Conservation (phyloP, 2,888 invertebrate genomes). For the Apantesis nais region DNA sequence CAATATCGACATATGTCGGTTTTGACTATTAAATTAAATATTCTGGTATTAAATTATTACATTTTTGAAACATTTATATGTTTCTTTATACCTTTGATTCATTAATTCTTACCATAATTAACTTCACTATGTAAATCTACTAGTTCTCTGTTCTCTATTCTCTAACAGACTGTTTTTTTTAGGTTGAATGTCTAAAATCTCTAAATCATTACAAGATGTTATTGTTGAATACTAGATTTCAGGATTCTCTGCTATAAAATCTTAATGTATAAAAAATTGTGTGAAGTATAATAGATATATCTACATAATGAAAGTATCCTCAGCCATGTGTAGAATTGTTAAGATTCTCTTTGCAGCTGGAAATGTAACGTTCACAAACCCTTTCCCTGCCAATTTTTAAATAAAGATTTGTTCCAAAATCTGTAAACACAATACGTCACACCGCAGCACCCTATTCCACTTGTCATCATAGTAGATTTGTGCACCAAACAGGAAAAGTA, state of each 20-base stretch:
- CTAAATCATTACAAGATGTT: too few species aligned
- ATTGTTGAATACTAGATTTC: background rate
- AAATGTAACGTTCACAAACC: background rate
- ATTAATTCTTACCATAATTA: background rate
- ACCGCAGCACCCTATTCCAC: slow-evolving; percentile 72
- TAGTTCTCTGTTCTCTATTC: background rate
- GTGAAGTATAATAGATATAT: background rate
- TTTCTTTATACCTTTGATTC: background rate
- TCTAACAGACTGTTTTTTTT: background rate
- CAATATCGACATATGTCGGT: slow-evolving; percentile 70
- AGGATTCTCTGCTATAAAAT: background rate
- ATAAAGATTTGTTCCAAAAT: slow-evolving; percentile 26
- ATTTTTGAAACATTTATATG: background rate
- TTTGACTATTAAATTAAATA: slow-evolving; percentile 49
- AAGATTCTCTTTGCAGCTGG: background rate
- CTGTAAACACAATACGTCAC: slow-evolving; percentile 48
- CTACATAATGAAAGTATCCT: background rate
- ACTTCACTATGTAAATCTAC: background rate
- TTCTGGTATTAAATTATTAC: slow-evolving; percentile 28
- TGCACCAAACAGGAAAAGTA: slow-evolving; percentile 76
- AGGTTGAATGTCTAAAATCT: background rate
- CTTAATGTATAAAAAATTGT: background rate
- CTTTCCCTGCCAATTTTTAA: slow-evolving; percentile 1
- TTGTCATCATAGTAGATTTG: slow-evolving; percentile 78
- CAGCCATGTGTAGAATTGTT: background rate